Evolutionary conservation across 2,113 vertebrate species (phyloP), one percentile per base, ranked within the genome.

Genomic region (Prinia subflava): DNA sequence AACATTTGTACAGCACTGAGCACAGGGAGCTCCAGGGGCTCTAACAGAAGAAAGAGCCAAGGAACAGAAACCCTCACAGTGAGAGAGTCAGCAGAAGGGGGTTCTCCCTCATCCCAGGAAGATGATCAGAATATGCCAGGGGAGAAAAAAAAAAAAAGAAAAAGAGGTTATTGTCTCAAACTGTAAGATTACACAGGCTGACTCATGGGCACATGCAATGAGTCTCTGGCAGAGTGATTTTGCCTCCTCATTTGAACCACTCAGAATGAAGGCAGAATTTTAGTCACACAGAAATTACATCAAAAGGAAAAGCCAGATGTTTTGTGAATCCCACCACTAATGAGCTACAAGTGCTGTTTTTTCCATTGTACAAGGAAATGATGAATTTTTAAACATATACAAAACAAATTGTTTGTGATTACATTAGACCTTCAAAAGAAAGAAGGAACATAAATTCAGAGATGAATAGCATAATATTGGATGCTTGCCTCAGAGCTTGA

Each of bases 401-500:
- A 96, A 97, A 98, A 96, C 96, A 96, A 96, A 96, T 97, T 97
- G 97, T 98, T 97, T 98, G 95, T 97, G 96, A 98, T 98, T 97
- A 97, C 94, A 95, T 97, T 97, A 98, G 97, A 81, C 96, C 97
- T 98, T 98, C 97, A 94, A 96, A 97, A 96, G 96, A 87, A 95
- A 97, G 94, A 91, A 44, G 10, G 81, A 89, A 93, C 95, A 97
- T 98, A 97, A 97, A 97, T 98, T 98, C 87, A 14, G 79, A 96
- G 96, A 97, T 96, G 97, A 98, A 97, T 96, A 91, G 96, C 96
- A 7, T 31, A 96, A 96, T 88, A 96, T 96, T 94, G 92, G 97
- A 97, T 95, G 96, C 96, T 96, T 98, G 97, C 96, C 96, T 98
- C 97, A 80, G 97, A 96, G 97, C 96, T 97, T 97, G 92, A 98